phyloP scores from a whole-genome alignment of 2,888 invertebrate species.

The Lordiphosa fenestrarum region DNA sequence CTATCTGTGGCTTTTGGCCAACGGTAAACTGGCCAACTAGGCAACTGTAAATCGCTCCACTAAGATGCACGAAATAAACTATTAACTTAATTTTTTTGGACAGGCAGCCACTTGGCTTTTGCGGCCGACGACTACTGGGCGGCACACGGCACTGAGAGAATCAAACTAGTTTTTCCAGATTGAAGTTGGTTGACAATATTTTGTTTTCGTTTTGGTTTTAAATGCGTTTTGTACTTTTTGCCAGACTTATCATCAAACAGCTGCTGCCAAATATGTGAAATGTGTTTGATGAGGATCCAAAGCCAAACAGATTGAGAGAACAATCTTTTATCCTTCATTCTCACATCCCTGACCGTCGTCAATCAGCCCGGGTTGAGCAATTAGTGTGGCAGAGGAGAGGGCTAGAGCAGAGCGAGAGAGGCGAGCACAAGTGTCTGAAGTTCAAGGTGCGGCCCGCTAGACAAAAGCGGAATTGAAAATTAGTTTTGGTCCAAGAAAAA shows the following conservation, averaged over 20 bases:
- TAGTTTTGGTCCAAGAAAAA: slow-evolving; percentile 35
- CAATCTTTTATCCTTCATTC: not conserved
- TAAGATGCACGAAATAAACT: slow-evolving; percentile 49
- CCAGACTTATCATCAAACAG: slow-evolving; percentile 22
- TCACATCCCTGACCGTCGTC: slow-evolving; percentile 56
- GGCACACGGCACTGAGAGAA: slow-evolving; percentile 18
- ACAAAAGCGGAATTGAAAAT: slow-evolving; percentile 56
- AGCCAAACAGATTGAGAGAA: slow-evolving; percentile 20
- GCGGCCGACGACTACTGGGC: slow-evolving; percentile 49
- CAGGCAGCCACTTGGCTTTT: slow-evolving; percentile 38
- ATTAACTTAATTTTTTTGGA: slow-evolving; percentile 57
- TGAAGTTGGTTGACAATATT: slow-evolving; percentile 10
- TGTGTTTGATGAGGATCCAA: slow-evolving; percentile 66
- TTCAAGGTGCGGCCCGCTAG: slow-evolving; percentile 59
- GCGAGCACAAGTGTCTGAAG: slow-evolving; percentile 67
- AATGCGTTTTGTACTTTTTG: not conserved
- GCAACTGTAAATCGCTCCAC: slow-evolving; percentile 56
- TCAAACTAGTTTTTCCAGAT: not conserved
- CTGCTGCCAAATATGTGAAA: slow-evolving; percentile 40
- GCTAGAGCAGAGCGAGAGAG: slow-evolving; percentile 6
- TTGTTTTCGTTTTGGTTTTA: not conserved
- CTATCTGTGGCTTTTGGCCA: slow-evolving; percentile 4
- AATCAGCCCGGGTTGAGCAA: slow-evolving; percentile 40
- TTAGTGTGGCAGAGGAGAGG: slow-evolving; percentile 17
- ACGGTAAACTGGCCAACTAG: slow-evolving; percentile 50